Evolutionary conservation across 2,113 vertebrate species (phyloP).

Genomic region (Megaceryle maxima): DNA sequence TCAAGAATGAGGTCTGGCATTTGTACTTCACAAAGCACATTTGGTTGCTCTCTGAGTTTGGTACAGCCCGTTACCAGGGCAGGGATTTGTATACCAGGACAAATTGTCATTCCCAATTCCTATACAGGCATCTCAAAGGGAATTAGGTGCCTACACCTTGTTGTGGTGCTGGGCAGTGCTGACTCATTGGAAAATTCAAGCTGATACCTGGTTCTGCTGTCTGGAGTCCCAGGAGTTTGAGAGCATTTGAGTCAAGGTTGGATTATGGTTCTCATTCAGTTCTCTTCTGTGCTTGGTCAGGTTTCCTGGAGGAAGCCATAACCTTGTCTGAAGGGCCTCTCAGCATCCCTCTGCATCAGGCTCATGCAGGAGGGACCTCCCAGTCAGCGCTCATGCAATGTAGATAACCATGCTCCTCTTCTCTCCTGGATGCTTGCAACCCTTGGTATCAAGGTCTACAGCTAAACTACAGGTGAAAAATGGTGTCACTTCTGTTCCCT

Average conservation of each 20-base stretch:
- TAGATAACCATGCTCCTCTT: accelerated
- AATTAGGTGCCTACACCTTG: neutral
- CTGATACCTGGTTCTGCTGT: neutral
- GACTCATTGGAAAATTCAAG: neutral
- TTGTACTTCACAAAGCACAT: neutral
- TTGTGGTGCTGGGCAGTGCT: neutral
- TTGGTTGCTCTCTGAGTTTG: neutral
- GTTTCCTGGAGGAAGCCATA: neutral
- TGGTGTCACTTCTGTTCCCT: neutral
- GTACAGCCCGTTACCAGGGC: neutral
- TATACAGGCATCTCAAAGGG: neutral
- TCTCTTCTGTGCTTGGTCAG: neutral
- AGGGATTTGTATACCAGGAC: neutral
- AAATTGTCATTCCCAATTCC: neutral
- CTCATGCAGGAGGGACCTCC: neutral
- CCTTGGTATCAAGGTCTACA: neutral
- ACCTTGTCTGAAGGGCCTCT: neutral
- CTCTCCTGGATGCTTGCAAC: accelerated
- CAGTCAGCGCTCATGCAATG: accelerated
- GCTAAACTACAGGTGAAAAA: neutral
- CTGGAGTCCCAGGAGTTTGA: neutral
- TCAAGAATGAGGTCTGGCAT: neutral
- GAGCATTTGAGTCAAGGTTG: neutral
- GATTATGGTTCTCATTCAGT: neutral
- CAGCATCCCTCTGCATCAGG: accelerated